Percentiles rank a stretch among this genome's conserved stretches.
Evolutionary conservation across 2,888 invertebrate species (phyloP).

Genomic region (Brassicogethes aeneus): DNA sequence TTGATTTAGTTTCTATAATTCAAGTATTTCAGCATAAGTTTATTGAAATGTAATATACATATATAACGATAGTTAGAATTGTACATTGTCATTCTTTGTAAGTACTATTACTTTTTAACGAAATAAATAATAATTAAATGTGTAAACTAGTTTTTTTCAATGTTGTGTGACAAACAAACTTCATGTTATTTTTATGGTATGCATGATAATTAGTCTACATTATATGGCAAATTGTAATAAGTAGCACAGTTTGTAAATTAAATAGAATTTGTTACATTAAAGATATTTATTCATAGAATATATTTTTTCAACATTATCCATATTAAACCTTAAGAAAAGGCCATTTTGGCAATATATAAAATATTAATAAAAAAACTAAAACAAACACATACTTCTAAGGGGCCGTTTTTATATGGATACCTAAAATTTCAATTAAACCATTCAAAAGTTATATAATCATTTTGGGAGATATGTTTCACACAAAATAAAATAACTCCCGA

Average conservation of each 20-base stretch:
- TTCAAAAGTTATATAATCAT: no score
- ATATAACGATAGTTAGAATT: slow-evolving; percentile 11
- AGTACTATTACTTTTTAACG: slow-evolving; percentile 17
- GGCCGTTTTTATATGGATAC: no score
- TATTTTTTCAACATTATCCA: not conserved
- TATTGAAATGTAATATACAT: no score
- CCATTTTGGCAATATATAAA: no score
- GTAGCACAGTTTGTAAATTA: slow-evolving; percentile 22
- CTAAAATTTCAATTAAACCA: no score
- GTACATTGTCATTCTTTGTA: slow-evolving; percentile 17
- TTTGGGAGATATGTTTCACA: no score
- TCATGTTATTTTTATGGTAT: slow-evolving; percentile 23
- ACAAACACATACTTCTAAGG: no score
- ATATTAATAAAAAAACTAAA: no score
- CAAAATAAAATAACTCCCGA: no score
- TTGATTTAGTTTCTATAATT: no score
- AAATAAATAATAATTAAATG: slow-evolving; percentile 9
- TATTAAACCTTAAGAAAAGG: no score
- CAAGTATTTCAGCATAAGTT: no score
- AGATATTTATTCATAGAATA: slow-evolving; percentile 17
- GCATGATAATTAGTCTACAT: slow-evolving; percentile 22
- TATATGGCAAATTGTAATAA: slow-evolving; percentile 23
- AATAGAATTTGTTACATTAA: slow-evolving; percentile 19
- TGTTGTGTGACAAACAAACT: slow-evolving; percentile 21
- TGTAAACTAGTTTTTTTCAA: slow-evolving; percentile 18